Percentiles rank a stretch among this genome's conserved stretches.
Conservation (phyloP, 2,888 invertebrate genomes). For the Pheosia gnoma region DNA sequence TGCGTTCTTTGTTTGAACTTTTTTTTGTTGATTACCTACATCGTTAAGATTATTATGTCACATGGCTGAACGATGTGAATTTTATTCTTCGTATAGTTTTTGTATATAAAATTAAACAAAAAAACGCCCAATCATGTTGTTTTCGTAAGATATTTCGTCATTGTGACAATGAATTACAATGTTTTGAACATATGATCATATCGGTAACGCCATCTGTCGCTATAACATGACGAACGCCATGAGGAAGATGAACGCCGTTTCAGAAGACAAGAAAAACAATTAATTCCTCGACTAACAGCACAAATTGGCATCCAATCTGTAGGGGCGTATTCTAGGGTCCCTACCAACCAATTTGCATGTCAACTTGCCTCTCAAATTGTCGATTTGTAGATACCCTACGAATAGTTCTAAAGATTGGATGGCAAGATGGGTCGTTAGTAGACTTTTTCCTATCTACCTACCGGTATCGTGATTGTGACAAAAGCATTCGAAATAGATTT, state of each 20-base stretch:
- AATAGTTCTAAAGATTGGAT: too few species aligned
- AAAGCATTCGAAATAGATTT: too few species aligned
- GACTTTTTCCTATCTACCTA: too few species aligned
- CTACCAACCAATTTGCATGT: too few species aligned
- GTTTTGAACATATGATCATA: neutral
- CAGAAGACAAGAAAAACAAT: neutral
- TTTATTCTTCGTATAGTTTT: too few species aligned
- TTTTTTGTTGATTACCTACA: conserved; percentile 8
- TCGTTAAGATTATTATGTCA: conserved; percentile 1
- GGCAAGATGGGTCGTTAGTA: too few species aligned
- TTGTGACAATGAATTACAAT: neutral
- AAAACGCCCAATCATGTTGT: neutral
- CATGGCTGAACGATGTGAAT: neutral
- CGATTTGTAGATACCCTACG: too few species aligned
- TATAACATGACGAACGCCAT: neutral
- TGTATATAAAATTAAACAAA: neutral
- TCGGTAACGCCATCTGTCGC: neutral
- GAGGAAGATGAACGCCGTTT: neutral
- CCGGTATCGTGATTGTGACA: too few species aligned
- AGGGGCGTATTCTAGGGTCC: too few species aligned
- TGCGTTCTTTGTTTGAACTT: neutral
- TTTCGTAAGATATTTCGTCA: neutral
- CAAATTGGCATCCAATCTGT: too few species aligned
- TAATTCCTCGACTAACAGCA: too few species aligned
- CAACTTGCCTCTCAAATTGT: too few species aligned